phyloP scores from a whole-genome alignment of 2,797 vertebrate species.

The Adrianichthys oophorus region DNA sequence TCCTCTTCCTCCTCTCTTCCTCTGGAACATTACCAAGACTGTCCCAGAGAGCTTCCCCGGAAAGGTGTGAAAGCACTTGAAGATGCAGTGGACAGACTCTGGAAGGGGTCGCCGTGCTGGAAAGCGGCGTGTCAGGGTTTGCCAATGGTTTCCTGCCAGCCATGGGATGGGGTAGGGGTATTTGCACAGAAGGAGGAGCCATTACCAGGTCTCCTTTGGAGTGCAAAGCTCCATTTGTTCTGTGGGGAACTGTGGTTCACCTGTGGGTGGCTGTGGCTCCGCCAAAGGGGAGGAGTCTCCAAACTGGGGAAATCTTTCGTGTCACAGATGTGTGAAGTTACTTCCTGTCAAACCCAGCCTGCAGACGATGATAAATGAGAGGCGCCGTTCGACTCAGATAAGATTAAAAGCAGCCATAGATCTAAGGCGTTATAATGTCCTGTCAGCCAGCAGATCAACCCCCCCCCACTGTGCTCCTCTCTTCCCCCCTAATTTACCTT shows the following conservation, averaged over 20 bases:
- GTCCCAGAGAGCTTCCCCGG: background rate
- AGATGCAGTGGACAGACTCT: slow-evolving; percentile 9
- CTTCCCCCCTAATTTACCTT: background rate
- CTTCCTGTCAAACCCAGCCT: no score
- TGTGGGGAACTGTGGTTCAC: no score
- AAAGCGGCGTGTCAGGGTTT: slow-evolving; percentile 16
- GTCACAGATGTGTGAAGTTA: no score
- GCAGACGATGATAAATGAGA: no score
- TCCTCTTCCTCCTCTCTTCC: slow-evolving; percentile 7
- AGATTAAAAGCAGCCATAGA: background rate
- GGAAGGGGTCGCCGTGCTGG: slow-evolving; percentile 7
- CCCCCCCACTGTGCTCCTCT: background rate
- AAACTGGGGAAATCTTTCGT: no score
- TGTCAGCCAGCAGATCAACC: slow-evolving; percentile 6
- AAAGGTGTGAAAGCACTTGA: slow-evolving; percentile 3
- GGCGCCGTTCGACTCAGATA: no score
- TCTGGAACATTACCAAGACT: background rate
- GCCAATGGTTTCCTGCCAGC: slow-evolving; percentile 27
- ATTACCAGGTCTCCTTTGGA: slow-evolving; percentile 29
- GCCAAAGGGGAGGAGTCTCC: no score
- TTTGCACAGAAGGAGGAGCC: slow-evolving; percentile 22
- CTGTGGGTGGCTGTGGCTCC: no score
- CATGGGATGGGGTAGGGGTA: background rate
- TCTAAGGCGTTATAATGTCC: background rate
- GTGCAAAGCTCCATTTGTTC: slow-evolving; percentile 6